Percentiles rank a stretch among this genome's conserved stretches.
phyloP scores from a whole-genome alignment of 2,888 invertebrate genomes.

The Pheosia tremula region DNA sequence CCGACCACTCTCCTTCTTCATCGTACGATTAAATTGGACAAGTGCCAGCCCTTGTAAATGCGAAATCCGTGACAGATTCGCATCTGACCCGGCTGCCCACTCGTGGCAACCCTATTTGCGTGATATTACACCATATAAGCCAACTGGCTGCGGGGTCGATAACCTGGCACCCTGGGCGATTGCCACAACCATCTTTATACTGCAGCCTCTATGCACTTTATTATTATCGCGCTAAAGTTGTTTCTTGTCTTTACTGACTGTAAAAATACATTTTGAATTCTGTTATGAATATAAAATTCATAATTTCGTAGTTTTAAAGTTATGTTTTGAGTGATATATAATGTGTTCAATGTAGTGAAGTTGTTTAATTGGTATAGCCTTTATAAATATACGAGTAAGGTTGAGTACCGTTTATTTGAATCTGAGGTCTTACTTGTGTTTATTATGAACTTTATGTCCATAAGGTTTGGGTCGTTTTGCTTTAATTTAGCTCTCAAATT shows the following conservation, averaged over 20 bases:
- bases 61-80: constrained; percentile 3
- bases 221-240: background rate
- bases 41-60: background rate
- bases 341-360: background rate
- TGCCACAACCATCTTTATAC: background rate
- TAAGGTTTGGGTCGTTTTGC: background rate
- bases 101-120: constrained; percentile 34
- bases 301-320: constrained; percentile 10
- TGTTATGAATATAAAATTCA: constrained; percentile 9
- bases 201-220: background rate
- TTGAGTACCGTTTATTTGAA: background rate
- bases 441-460: background rate
- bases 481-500: background rate
- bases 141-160: constrained; percentile 24
- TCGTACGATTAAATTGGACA: background rate
- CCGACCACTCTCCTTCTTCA: no score
- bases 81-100: background rate
- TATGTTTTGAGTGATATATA: constrained; percentile 15
- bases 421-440: background rate
- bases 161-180: constrained; percentile 5
- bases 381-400: background rate
- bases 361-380: background rate
- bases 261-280: background rate
- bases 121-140: constrained; percentile 40
- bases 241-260: constrained; percentile 4